Conservation (phyloP, 2,113 vertebrate species). For the Carassius carassius region DNA sequence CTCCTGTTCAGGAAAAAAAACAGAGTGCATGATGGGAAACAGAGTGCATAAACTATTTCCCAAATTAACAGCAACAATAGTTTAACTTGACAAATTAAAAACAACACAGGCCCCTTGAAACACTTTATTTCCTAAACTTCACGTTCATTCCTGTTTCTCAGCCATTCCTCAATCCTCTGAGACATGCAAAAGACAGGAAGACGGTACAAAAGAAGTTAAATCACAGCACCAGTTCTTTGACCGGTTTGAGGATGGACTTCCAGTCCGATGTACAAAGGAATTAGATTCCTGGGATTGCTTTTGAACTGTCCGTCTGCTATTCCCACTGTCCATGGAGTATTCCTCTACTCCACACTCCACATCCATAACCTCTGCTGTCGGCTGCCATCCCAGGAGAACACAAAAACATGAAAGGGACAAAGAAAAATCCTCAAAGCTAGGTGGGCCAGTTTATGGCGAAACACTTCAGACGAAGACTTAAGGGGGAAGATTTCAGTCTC, state of each 20-base stretch:
- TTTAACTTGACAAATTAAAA: background rate
- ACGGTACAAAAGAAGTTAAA: conserved; percentile 20
- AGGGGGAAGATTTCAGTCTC: conserved; percentile 6
- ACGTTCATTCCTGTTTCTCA: background rate
- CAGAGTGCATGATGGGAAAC: background rate
- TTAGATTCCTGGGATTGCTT: conserved; percentile 52
- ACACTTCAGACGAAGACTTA: conserved; percentile 32
- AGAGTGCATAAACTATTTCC: background rate
- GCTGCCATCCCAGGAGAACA: conserved; percentile 47
- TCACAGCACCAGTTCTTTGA: conserved; percentile 11
- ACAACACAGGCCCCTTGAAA: too few species aligned
- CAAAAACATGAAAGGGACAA: conserved; percentile 49
- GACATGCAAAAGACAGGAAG: background rate
- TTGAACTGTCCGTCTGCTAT: conserved; percentile 61
- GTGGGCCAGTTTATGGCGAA: conserved; percentile 41
- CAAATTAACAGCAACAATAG: background rate
- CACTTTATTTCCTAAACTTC: background rate
- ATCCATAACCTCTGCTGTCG: conserved; percentile 41
- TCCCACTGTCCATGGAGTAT: too few species aligned
- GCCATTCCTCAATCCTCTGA: background rate
- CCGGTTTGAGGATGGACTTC: conserved; percentile 41
- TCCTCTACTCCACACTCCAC: too few species aligned
- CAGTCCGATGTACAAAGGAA: conserved; percentile 41
- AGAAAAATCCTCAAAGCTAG: conserved; percentile 56
- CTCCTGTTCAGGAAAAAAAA: conserved; percentile 72